phyloP scores from a whole-genome alignment of 2,797 vertebrate species.

The Pogonophryne albipinna region DNA sequence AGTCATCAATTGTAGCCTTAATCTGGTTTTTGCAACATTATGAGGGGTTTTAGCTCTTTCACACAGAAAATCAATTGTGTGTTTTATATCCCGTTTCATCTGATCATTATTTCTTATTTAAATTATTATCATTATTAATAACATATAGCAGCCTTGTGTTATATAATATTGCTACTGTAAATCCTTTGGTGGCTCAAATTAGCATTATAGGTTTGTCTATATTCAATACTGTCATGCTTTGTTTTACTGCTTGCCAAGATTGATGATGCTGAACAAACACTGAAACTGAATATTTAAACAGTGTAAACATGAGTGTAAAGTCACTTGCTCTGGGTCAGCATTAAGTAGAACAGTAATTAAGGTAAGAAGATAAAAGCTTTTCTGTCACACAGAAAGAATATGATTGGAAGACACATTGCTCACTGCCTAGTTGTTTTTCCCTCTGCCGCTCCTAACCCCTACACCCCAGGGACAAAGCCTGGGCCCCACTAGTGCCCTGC shows the following conservation, averaged over 20 bases:
- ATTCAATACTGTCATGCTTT: constrained; percentile 10
- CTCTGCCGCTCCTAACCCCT: constrained; percentile 24
- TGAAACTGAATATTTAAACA: constrained; percentile 22
- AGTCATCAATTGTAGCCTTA: neutral
- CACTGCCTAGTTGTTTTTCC: constrained; percentile 36
- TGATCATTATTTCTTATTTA: neutral
- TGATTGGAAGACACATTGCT: constrained; percentile 48
- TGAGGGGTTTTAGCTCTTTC: neutral
- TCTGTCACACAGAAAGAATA: constrained; percentile 56
- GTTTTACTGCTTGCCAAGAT: constrained; percentile 2
- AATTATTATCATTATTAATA: neutral
- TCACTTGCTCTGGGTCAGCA: constrained; percentile 11
- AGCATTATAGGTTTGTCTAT: neutral
- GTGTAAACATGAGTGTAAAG: constrained; percentile 14
- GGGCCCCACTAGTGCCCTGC: constrained; percentile 65
- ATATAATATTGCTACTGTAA: neutral
- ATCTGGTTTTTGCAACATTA: neutral
- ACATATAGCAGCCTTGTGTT: neutral
- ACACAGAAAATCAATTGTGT: neutral
- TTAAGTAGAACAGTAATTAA: constrained; percentile 71
- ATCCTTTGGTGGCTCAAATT: neutral
- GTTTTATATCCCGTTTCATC: neutral
- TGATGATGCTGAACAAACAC: constrained; percentile 13
- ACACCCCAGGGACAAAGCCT: constrained; percentile 76
- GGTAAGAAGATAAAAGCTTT: constrained; percentile 76